Conservation (phyloP, 2,113 vertebrate species). For the Setophaga kirtlandii region DNA sequence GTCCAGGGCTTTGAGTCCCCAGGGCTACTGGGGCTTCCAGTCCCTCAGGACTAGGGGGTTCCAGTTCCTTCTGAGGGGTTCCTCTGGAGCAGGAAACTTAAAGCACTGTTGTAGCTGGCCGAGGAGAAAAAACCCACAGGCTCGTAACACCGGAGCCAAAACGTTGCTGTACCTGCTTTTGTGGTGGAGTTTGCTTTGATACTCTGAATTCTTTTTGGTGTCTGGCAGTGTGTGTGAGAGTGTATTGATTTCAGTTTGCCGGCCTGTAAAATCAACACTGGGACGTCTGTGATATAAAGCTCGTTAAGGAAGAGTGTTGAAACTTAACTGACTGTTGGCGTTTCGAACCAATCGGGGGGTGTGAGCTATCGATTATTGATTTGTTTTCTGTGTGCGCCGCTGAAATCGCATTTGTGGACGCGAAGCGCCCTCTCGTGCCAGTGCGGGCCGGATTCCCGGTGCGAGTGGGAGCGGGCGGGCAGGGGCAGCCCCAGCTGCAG, state of each 20-base stretch:
- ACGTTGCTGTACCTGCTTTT: neutral
- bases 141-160: neutral
- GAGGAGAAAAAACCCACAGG: neutral
- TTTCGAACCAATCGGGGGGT: neutral
- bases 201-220: neutral
- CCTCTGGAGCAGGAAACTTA: neutral
- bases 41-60: neutral
- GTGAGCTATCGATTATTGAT: neutral
- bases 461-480: neutral
- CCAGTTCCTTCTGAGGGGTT: rapidly evolving
- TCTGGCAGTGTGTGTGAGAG: rapidly evolving
- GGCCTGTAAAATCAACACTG: neutral
- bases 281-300: neutral
- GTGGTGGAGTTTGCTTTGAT: neutral
- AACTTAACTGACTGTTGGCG: neutral
- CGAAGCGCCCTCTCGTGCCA: neutral
- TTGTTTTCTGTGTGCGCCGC: neutral
- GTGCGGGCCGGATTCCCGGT: neutral
- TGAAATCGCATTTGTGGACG: neutral
- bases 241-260: neutral
- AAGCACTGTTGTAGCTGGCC: neutral
- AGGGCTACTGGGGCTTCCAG: neutral
- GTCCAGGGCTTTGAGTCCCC: rapidly evolving
- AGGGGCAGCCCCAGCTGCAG: neutral
- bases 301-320: neutral